Evolutionary conservation across 1,140 invertebrate species (phyloP).

Genomic region (Vanessa atalanta): DNA sequence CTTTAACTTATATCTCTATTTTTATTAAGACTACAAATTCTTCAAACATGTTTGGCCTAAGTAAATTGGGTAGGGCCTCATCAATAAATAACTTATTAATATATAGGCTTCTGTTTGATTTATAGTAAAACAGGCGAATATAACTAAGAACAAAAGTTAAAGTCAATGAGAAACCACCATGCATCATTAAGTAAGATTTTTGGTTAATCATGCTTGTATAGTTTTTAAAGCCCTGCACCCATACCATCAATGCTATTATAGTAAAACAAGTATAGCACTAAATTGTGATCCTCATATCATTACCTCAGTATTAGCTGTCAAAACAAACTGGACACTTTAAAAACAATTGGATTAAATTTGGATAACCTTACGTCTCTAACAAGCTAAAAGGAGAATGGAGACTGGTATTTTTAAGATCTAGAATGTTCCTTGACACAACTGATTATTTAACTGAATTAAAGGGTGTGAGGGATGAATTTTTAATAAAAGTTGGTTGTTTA

Average conservation of each 20-base stretch:
- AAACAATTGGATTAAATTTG: neutral
- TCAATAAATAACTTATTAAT: too few relatives aligned
- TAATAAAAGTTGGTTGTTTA: conserved; percentile 55
- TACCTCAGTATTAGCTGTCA: conserved; percentile 24
- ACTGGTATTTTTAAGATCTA: conserved; percentile 51
- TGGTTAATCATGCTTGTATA: conserved; percentile 13
- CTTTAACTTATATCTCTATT: too few relatives aligned
- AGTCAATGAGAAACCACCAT: conserved; percentile 11
- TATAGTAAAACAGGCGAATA: too few relatives aligned
- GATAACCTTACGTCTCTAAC: conserved; percentile 1
- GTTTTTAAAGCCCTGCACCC: conserved; percentile 19
- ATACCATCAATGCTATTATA: neutral
- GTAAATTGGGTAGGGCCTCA: too few relatives aligned
- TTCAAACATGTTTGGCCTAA: too few relatives aligned
- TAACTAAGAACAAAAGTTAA: neutral
- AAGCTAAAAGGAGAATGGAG: conserved; percentile 37
- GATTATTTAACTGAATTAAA: conserved; percentile 28
- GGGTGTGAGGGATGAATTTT: conserved; percentile 46
- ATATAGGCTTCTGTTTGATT: too few relatives aligned
- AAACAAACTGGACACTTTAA: conserved; percentile 10
- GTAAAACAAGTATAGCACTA: neutral
- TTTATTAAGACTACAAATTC: too few relatives aligned
- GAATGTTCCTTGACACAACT: conserved; percentile 56
- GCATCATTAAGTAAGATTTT: conserved; percentile 14
- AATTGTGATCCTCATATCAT: conserved; percentile 8